phyloP scores from a whole-genome alignment of 2,888 invertebrate species.

The Cylloceria caligata region DNA sequence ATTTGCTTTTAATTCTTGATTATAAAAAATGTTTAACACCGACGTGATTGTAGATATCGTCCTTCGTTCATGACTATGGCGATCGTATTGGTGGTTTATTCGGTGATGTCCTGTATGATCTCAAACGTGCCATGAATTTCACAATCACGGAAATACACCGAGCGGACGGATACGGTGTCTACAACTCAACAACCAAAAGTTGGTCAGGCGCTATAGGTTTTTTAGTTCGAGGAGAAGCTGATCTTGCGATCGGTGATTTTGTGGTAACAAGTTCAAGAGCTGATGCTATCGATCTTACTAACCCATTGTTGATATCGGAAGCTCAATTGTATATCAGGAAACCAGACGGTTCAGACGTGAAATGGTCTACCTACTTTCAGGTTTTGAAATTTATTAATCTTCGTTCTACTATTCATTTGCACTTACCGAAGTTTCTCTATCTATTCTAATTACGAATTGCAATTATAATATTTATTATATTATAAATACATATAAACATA shows the following conservation, averaged over 20 bases:
- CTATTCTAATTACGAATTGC: no score
- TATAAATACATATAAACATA: no score
- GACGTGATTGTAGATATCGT: no score
- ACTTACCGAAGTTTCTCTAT: background rate
- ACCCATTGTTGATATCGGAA: slow-evolving; percentile 73
- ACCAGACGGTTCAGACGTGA: slow-evolving; percentile 65
- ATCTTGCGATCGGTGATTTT: slow-evolving; percentile 75
- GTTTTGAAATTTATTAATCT: slow-evolving; percentile 65
- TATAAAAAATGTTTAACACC: no score
- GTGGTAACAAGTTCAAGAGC: slow-evolving; percentile 73
- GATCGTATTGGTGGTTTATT: slow-evolving; percentile 70
- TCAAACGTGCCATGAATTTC: slow-evolving; percentile 76
- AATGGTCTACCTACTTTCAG: slow-evolving; percentile 77
- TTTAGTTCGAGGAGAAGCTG: slow-evolving; percentile 69
- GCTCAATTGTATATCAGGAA: slow-evolving; percentile 74
- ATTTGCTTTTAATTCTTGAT: no score
- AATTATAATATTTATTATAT: no score
- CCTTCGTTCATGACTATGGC: slow-evolving; percentile 57
- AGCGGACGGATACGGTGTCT: slow-evolving; percentile 71
- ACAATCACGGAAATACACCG: slow-evolving; percentile 57
- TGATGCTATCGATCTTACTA: slow-evolving; percentile 76
- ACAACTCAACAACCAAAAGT: slow-evolving; percentile 49
- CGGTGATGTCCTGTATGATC: slow-evolving; percentile 72
- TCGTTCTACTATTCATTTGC: background rate
- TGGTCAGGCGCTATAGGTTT: slow-evolving; percentile 78